Percentiles rank a stretch among this genome's conserved stretches.
Evolutionary conservation across 1,140 invertebrate species (phyloP).

Genomic region (Meloidogyne hapla): DNA sequence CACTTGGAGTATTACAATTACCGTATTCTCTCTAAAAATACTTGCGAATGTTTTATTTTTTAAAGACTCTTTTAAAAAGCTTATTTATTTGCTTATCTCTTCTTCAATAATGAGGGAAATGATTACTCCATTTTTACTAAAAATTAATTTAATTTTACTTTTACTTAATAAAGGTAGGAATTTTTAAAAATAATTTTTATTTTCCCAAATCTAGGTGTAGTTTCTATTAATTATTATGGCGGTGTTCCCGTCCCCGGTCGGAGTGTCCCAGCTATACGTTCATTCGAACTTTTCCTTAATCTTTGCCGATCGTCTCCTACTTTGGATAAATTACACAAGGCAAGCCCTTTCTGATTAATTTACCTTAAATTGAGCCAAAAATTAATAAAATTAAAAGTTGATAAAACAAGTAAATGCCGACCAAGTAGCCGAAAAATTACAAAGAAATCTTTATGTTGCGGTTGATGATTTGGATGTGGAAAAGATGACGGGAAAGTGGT

Average conservation of each 20-base stretch:
- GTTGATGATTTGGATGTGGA: constrained; percentile 54
- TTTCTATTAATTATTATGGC: constrained; percentile 36
- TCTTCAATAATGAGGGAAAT: not conserved
- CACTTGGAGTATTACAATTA: too few relatives aligned
- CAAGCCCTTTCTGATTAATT: too few relatives aligned
- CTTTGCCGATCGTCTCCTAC: constrained; percentile 38
- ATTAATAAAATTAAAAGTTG: constrained; percentile 45
- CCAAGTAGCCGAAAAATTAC: constrained; percentile 49
- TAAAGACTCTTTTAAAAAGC: too few relatives aligned
- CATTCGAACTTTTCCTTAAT: constrained; percentile 49
- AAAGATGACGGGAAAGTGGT: constrained; percentile 54
- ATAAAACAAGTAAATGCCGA: constrained; percentile 48
- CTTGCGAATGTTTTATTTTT: too few relatives aligned
- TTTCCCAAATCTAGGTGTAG: not conserved
- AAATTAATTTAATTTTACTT: not conserved
- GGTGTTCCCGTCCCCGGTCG: constrained; percentile 54
- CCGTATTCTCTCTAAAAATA: too few relatives aligned
- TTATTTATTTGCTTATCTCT: too few relatives aligned
- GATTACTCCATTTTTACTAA: not conserved
- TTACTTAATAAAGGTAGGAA: not conserved
- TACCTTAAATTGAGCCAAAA: too few relatives aligned
- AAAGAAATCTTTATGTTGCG: constrained; percentile 52
- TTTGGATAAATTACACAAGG: constrained; percentile 17
- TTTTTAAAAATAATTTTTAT: not conserved
- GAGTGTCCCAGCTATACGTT: constrained; percentile 49